Evolutionary conservation across 2,888 invertebrate species (phyloP).

Genomic region (Pseudeuparius sepicola): DNA sequence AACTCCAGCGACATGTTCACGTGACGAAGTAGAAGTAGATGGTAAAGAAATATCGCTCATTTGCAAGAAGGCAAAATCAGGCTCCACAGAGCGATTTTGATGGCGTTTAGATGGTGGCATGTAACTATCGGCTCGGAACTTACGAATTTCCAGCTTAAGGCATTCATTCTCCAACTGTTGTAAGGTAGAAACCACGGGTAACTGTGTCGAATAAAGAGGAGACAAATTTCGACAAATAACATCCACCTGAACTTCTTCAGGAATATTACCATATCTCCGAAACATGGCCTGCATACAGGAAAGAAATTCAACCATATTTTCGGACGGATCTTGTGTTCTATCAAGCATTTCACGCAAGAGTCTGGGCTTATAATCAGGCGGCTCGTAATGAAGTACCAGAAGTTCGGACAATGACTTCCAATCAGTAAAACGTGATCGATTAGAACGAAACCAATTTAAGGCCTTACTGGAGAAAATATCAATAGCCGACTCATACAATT

Average conservation of each 20-base stretch:
- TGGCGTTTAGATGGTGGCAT: too few species aligned
- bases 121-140: too few species aligned
- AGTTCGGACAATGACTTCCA: constrained; percentile 1
- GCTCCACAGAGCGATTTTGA: too few species aligned
- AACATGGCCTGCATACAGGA: constrained; percentile 10
- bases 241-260: too few species aligned
- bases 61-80: too few species aligned
- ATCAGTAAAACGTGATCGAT: constrained; percentile 3
- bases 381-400: constrained; percentile 4
- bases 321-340: constrained; percentile 9
- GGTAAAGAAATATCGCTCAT: too few species aligned
- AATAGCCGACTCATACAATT: constrained; percentile 6
- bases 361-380: constrained; percentile 7
- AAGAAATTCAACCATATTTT: constrained; percentile 8
- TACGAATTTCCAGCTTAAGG: too few species aligned
- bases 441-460: constrained; percentile 4
- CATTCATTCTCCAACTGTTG: too few species aligned
- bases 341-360: constrained; percentile 12
- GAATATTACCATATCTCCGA: too few species aligned
- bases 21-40: too few species aligned
- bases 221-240: constrained; percentile 7
- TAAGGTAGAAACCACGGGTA: constrained; percentile 9
- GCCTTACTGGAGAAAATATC: constrained; percentile 6
- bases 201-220: constrained; percentile 9
- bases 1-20: too few species aligned